phyloP scores from a whole-genome alignment of 2,888 invertebrate genomes.

The Teleogryllus oceanicus region DNA sequence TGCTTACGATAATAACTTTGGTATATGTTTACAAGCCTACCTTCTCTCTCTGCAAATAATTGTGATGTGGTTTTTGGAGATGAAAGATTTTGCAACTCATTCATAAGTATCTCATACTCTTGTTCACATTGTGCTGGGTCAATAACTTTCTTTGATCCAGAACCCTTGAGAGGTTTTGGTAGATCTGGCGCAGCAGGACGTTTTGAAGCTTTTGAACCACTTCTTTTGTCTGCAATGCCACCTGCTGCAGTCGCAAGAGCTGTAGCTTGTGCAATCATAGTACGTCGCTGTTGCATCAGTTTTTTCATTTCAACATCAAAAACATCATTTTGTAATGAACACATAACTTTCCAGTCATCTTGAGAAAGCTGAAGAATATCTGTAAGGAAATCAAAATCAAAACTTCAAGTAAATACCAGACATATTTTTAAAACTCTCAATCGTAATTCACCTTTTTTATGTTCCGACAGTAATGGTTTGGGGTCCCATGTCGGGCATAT shows the following conservation, averaged over 20 bases:
- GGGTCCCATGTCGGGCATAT: conserved; percentile 46
- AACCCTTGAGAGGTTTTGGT: not conserved
- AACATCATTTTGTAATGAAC: not conserved
- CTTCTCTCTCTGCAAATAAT: conserved; percentile 27
- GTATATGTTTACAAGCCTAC: not conserved
- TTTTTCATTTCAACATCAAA: not conserved
- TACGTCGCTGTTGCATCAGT: not conserved
- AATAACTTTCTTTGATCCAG: not conserved
- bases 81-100: conserved; percentile 24
- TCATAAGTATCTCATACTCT: not conserved
- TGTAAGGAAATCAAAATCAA: not conserved
- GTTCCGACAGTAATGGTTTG: conserved; percentile 42
- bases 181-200: not conserved
- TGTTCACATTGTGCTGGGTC: conserved; percentile 9
- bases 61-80: conserved; percentile 27
- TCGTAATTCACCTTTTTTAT: conserved; percentile 36
- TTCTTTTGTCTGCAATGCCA: not conserved
- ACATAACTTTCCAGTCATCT: not conserved
- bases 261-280: conserved; percentile 3
- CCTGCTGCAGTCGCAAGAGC: not conserved
- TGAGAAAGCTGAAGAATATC: conserved; percentile 2
- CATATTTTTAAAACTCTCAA: too few species aligned
- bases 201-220: conserved; percentile 8
- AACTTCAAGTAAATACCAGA: too few species aligned
- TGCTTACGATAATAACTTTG: too few species aligned